A percentile compares a stretch with the other conserved stretches of the same genome.
Conservation (phyloP, 2,797 vertebrate species). For the Rhodeus uyekii region DNA sequence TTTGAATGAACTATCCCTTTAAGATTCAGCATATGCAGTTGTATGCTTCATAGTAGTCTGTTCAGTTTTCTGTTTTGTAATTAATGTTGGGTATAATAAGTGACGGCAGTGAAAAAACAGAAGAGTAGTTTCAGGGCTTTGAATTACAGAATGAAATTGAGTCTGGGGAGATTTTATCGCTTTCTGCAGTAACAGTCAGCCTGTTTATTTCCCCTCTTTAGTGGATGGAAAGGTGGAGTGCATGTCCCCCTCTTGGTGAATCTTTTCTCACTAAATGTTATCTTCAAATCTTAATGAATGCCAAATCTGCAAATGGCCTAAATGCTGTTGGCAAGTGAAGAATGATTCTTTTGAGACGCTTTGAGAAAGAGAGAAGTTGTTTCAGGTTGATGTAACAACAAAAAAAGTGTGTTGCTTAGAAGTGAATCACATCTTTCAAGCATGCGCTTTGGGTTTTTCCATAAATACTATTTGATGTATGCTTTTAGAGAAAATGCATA, state of each 20-base stretch:
- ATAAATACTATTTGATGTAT: neutral
- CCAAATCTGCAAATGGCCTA: conserved; percentile 50
- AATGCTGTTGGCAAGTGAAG: conserved; percentile 47
- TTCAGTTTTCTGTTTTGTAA: conserved; percentile 36
- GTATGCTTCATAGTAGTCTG: neutral
- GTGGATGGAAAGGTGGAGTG: conserved; percentile 24
- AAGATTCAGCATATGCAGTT: neutral
- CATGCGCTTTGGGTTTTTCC: neutral
- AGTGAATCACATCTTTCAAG: neutral
- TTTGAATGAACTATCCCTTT: neutral
- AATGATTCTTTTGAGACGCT: conserved; percentile 49
- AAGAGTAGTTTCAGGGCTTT: conserved; percentile 32
- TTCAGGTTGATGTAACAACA: neutral
- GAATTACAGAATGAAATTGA: conserved; percentile 51
- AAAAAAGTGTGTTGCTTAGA: neutral
- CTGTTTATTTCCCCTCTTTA: conserved; percentile 55
- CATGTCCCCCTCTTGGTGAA: conserved; percentile 35
- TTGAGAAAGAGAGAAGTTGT: conserved; percentile 33
- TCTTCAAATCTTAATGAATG: conserved; percentile 56
- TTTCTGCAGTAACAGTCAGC: conserved; percentile 40
- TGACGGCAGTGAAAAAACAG: conserved; percentile 35
- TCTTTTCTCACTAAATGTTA: conserved; percentile 56
- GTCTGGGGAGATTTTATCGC: conserved; percentile 52
- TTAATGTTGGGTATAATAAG: conserved; percentile 36
- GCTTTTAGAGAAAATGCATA: neutral